These are phyloP conservation scores for Nemotelus pantherinus DNA, from an alignment of 2,888 invertebrate species.

Conservation along the genomic window DNA sequence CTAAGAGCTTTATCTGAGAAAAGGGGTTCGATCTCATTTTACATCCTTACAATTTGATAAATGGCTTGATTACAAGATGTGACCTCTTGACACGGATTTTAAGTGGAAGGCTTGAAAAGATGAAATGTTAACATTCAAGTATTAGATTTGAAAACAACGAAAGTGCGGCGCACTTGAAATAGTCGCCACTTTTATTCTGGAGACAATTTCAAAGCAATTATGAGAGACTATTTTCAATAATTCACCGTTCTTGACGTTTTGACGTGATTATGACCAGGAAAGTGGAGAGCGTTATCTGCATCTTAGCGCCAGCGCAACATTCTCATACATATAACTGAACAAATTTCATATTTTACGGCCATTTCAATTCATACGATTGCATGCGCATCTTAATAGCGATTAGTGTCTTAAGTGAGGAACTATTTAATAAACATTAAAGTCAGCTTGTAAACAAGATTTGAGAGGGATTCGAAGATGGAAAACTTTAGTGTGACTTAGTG, in stretches of 20 bases:
- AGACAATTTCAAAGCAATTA: constrained; percentile 13
- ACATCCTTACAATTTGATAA: constrained; percentile 40
- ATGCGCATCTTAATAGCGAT: too few relatives aligned
- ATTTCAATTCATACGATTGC: too few relatives aligned
- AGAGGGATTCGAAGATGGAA: too few relatives aligned
- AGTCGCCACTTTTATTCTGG: constrained; percentile 19
- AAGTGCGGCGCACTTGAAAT: constrained; percentile 13
- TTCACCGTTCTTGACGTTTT: constrained; percentile 1
- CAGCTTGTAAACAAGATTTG: too few relatives aligned
- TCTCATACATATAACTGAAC: constrained; percentile 28
- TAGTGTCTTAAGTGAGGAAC: too few relatives aligned
- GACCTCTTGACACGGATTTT: constrained; percentile 37
- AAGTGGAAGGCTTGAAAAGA: constrained; percentile 31
- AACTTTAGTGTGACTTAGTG: too few relatives aligned
- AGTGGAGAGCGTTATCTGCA: background rate
- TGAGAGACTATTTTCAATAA: background rate
- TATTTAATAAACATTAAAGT: too few relatives aligned
- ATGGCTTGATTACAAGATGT: constrained; percentile 38
- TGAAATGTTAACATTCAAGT: background rate
- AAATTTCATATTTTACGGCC: too few relatives aligned
- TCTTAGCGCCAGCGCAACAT: constrained; percentile 18
- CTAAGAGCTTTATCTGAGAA: constrained; percentile 27
- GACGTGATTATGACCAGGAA: background rate
- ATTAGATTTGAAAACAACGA: background rate
- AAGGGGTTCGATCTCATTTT: constrained; percentile 29